Evolutionary conservation across 2,113 vertebrate species (phyloP).

Genomic region (Sebastes fasciatus): DNA sequence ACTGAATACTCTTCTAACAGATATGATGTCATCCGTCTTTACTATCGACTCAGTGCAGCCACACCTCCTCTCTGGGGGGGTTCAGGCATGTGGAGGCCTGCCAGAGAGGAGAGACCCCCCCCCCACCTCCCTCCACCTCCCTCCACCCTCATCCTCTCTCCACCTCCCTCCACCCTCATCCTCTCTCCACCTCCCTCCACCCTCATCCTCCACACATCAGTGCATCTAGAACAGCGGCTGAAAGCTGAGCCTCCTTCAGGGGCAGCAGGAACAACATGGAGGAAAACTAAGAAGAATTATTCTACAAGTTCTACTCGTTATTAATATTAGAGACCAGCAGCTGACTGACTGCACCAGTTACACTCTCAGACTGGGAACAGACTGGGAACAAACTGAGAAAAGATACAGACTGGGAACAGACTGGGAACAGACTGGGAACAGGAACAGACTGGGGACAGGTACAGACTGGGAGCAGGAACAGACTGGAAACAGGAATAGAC

Average conservation of each 20-base stretch:
- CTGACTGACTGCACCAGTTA: not conserved
- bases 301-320: not conserved
- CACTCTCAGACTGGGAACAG: not conserved
- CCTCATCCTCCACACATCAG: not conserved
- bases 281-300: not conserved
- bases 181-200: not conserved
- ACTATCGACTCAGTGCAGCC: not conserved
- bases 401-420: too few species aligned
- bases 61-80: slow-evolving; percentile 23
- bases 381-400: not conserved
- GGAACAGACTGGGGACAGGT: too few species aligned
- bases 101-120: not conserved
- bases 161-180: not conserved
- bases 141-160: not conserved
- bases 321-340: not conserved
- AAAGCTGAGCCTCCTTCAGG: not conserved
- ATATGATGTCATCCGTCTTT: slow-evolving; percentile 11
- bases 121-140: not conserved
- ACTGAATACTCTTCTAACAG: not conserved
- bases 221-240: not conserved
- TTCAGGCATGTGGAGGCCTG: slow-evolving; percentile 14
- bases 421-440: too few species aligned
- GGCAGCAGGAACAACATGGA: not conserved
- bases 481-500: too few species aligned
- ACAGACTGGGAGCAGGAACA: too few species aligned